Percentiles rank a stretch among this genome's conserved stretches.
Conservation (phyloP, 2,113 vertebrate species). For the Neopipo cinnamomea region DNA sequence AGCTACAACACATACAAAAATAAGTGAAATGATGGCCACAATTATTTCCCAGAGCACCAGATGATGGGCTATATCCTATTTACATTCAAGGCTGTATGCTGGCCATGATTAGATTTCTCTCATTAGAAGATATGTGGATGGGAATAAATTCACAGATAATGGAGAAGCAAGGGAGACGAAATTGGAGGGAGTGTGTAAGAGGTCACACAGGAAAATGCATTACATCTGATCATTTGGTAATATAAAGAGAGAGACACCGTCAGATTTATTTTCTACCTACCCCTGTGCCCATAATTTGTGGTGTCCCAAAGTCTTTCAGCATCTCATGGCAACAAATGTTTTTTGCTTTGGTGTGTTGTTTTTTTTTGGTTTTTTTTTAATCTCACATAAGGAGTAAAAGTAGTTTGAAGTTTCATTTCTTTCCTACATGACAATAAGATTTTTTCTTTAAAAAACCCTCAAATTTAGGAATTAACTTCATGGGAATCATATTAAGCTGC, state of each 20-base stretch:
- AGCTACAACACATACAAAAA: not conserved
- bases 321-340: not conserved
- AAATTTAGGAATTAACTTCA: not conserved
- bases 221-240: not conserved
- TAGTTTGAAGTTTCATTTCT: not conserved
- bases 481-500: not conserved
- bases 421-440: not conserved
- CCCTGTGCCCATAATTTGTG: not conserved
- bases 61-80: not conserved
- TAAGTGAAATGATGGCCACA: not conserved
- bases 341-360: not conserved
- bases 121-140: not conserved
- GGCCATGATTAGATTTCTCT: not conserved
- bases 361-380: not conserved
- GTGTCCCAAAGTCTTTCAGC: not conserved
- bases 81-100: not conserved
- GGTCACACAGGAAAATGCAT: not conserved
- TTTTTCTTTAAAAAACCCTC: not conserved
- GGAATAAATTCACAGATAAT: constrained; percentile 9
- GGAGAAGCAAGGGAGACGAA: not conserved
- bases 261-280: not conserved
- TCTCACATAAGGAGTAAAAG: not conserved
- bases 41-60: not conserved
- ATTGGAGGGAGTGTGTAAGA: not conserved
- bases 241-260: not conserved